phyloP scores from a whole-genome alignment of 2,888 invertebrate genomes.

The Catocala sponsa region DNA sequence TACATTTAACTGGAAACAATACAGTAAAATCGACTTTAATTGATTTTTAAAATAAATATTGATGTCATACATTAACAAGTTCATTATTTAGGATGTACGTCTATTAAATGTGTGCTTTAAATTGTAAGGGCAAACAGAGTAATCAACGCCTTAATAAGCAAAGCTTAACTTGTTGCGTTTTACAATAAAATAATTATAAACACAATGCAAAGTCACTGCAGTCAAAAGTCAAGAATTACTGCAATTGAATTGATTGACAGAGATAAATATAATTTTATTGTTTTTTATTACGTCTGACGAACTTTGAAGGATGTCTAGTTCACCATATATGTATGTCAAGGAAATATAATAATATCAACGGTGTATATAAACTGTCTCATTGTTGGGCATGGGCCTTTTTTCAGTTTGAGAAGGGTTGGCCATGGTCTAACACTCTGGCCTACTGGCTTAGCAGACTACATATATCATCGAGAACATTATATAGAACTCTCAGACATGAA shows the following conservation, averaged over 20 bases:
- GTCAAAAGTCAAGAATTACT: slow-evolving; percentile 15
- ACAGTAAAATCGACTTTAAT: slow-evolving; percentile 21
- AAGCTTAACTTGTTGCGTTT: not conserved
- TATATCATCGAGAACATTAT: too few relatives aligned
- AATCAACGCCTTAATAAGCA: not conserved
- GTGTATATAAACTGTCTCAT: too few relatives aligned
- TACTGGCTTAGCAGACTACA: too few relatives aligned
- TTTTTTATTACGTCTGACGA: not conserved
- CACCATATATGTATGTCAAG: not conserved
- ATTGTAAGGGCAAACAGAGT: not conserved
- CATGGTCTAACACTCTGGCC: too few relatives aligned
- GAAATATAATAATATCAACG: too few relatives aligned
- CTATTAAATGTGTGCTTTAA: slow-evolving; percentile 1
- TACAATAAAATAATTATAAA: slow-evolving; percentile 6
- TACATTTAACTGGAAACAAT: slow-evolving; percentile 35
- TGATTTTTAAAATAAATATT: slow-evolving; percentile 29
- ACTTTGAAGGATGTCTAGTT: not conserved
- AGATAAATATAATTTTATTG: slow-evolving; percentile 10
- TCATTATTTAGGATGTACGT: slow-evolving; percentile 40
- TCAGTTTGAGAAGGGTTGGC: too few relatives aligned
- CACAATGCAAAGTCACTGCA: slow-evolving; percentile 43
- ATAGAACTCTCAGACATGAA: too few relatives aligned
- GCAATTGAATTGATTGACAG: slow-evolving; percentile 10
- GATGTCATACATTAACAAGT: slow-evolving; percentile 21
- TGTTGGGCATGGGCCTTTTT: too few relatives aligned